A percentile compares a stretch with the other conserved stretches of the same genome.
phyloP scores from a whole-genome alignment of 1,140 invertebrate genomes.

The Aphidius ervi region DNA sequence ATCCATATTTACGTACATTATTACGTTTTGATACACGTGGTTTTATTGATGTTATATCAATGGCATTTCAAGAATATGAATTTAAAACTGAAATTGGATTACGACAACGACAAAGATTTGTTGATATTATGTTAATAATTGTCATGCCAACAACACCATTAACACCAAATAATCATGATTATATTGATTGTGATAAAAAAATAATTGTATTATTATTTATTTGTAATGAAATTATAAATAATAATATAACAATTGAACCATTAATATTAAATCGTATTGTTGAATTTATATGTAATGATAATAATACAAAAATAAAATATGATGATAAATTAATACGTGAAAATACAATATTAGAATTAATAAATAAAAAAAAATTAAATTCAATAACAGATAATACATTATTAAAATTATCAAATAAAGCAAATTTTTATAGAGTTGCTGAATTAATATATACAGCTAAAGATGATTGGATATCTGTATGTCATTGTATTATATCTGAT shows the following conservation, averaged over 20 bases:
- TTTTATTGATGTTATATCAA: constrained; percentile 83
- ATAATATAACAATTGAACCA: constrained; percentile 40
- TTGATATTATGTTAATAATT: constrained; percentile 76
- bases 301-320: constrained; percentile 49
- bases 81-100: constrained; percentile 69
- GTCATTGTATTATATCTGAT: constrained; percentile 44
- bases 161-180: constrained; percentile 39
- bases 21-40: constrained; percentile 76
- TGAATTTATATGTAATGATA: constrained; percentile 55
- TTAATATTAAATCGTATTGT: constrained; percentile 47
- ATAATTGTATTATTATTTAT: constrained; percentile 61
- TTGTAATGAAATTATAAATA: constrained; percentile 41
- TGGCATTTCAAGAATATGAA: constrained; percentile 84
- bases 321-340: constrained; percentile 69
- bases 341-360: constrained; percentile 74
- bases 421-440: constrained; percentile 56
- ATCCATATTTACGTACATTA: constrained; percentile 77
- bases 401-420: constrained; percentile 59
- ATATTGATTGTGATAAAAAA: constrained; percentile 49
- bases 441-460: constrained; percentile 43
- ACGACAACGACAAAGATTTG: constrained; percentile 71
- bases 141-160: constrained; percentile 59
- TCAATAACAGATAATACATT: constrained; percentile 58
- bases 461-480: constrained; percentile 48
- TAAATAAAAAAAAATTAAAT: constrained; percentile 64